These are phyloP conservation scores for Neodiprion lecontei DNA, from an alignment of 1,140 invertebrate genomes.

Conservation along the genomic window DNA sequence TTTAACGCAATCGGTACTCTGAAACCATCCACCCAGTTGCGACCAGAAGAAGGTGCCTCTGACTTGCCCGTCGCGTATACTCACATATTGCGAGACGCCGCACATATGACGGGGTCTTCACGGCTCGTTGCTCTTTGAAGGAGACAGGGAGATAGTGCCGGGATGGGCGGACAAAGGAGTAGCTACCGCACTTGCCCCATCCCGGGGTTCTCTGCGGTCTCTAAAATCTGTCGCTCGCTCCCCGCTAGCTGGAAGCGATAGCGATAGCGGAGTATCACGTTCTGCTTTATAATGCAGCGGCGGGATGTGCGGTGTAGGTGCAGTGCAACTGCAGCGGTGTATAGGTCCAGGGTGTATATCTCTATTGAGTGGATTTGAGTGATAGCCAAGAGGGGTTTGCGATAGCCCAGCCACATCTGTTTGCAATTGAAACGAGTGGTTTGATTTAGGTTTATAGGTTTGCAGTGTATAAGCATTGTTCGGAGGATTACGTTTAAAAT, in stretches of 20 bases:
- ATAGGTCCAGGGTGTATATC: conserved; percentile 30
- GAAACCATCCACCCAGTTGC: neutral
- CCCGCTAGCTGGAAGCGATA: conserved; percentile 31
- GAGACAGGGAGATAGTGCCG: conserved; percentile 25
- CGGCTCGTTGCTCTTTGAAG: conserved; percentile 45
- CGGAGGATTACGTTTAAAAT: neutral
- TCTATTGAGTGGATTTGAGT: conserved; percentile 45
- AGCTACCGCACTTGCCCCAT: conserved; percentile 45
- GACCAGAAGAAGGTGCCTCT: conserved; percentile 8
- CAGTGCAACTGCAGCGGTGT: neutral
- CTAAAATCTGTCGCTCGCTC: conserved; percentile 48
- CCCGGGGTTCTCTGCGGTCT: conserved; percentile 33
- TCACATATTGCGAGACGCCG: conserved; percentile 30
- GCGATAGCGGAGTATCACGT: conserved; percentile 31
- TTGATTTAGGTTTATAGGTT: conserved; percentile 42
- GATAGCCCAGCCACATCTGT: conserved; percentile 49
- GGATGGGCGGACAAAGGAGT: conserved; percentile 8
- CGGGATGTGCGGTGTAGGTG: conserved; percentile 12
- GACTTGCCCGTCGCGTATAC: neutral
- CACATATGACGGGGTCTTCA: conserved; percentile 52
- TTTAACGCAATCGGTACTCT: neutral
- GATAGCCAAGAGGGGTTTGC: conserved; percentile 41
- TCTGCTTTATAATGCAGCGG: conserved; percentile 36
- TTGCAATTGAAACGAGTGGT: conserved; percentile 54
- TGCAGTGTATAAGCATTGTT: conserved; percentile 16